Percentiles rank a stretch among this genome's conserved stretches.
phyloP scores from a whole-genome alignment of 1,140 invertebrate species.

The Drosophila hydei region DNA sequence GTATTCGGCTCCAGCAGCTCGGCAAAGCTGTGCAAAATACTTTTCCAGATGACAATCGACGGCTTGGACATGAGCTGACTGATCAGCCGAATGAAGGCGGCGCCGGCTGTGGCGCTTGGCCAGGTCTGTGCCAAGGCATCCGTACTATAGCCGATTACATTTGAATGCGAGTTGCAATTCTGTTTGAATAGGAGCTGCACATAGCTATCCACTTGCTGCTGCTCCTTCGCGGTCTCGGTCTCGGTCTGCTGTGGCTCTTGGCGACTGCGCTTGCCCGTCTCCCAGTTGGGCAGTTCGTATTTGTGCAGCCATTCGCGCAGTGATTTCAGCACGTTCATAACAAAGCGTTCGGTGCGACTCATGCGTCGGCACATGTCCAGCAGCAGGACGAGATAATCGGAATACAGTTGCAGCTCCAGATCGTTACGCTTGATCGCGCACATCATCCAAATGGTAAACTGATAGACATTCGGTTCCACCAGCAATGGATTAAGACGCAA shows the following conservation, averaged over 20 bases:
- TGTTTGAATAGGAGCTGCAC: conserved; percentile 19
- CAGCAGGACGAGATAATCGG: conserved; percentile 64
- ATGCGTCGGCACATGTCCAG: conserved; percentile 74
- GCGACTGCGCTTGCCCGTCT: not conserved
- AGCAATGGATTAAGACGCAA: conserved; percentile 75
- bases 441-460: conserved; percentile 70
- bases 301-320: conserved; percentile 57
- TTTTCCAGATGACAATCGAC: conserved; percentile 78
- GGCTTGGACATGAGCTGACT: conserved; percentile 72
- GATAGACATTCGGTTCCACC: conserved; percentile 67
- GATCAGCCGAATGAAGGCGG: conserved; percentile 65
- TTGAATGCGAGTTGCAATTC: not conserved
- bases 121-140: conserved; percentile 53
- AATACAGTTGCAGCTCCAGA: conserved; percentile 52
- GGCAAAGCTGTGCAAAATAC: conserved; percentile 58
- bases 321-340: conserved; percentile 64
- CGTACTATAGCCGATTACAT: not conserved
- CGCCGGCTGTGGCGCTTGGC: conserved; percentile 63
- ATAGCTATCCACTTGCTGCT: conserved; percentile 1
- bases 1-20: conserved; percentile 50
- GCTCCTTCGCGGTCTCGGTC: not conserved
- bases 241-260: not conserved
- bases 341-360: conserved; percentile 71
- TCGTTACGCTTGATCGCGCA: conserved; percentile 34
- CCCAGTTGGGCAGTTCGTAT: conserved; percentile 16